These are phyloP conservation scores for Novumbra hubbsi DNA, from an alignment of 2,797 vertebrate genomes.

Conservation along the genomic window DNA sequence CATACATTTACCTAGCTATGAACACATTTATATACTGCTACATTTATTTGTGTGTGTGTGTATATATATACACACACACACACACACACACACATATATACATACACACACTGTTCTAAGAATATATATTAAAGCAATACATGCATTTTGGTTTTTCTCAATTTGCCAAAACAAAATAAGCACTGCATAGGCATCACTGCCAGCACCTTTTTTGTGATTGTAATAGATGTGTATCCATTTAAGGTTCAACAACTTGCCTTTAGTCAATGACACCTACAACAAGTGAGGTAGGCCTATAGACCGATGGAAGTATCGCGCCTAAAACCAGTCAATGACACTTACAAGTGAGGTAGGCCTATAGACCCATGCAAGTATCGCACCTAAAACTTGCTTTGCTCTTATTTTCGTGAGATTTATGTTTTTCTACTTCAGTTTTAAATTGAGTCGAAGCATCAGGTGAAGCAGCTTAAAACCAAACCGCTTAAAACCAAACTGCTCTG, in stretches of 20 bases:
- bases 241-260: background rate
- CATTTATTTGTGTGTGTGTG: background rate
- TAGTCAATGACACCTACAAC: background rate
- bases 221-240: slow-evolving; percentile 12
- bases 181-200: background rate
- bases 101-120: no score
- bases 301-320: background rate
- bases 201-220: background rate
- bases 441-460: slow-evolving; percentile 25
- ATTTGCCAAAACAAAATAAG: background rate
- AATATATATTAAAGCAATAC: background rate
- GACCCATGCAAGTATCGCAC: background rate
- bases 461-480: slow-evolving; percentile 51
- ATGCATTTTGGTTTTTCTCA: background rate
- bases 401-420: background rate
- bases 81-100: no score
- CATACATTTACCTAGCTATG: slow-evolving; percentile 20
- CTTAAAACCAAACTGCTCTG: slow-evolving; percentile 44
- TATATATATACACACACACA: no score
- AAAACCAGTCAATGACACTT: background rate
- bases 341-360: background rate
- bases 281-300: background rate
- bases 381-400: slow-evolving; percentile 6
- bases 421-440: background rate
- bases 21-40: background rate